These are phyloP conservation scores for Lasioglossum zephyrum DNA, from an alignment of 2,888 invertebrate genomes.

Conservation along the genomic window DNA sequence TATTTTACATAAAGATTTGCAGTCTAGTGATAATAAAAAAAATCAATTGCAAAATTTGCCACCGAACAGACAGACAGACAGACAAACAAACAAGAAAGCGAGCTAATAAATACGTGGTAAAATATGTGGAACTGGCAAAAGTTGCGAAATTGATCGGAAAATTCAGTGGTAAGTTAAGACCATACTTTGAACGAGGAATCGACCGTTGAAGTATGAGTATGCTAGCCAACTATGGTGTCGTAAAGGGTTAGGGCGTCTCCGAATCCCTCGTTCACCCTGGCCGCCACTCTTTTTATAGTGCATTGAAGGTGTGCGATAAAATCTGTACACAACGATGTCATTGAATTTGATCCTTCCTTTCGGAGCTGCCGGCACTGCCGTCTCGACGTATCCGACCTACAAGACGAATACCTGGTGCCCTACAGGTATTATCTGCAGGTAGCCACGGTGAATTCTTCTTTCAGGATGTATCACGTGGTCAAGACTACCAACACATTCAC, in stretches of 20 bases:
- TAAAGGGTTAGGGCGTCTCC: background rate
- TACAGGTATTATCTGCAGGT: slow-evolving; percentile 6
- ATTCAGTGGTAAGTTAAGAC: background rate
- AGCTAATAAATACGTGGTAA: no score
- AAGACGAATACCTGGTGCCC: slow-evolving; percentile 27
- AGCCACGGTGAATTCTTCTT: slow-evolving; percentile 42
- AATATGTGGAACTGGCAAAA: background rate
- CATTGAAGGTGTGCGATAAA: slow-evolving; percentile 40
- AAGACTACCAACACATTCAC: slow-evolving; percentile 14
- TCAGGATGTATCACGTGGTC: slow-evolving; percentile 3
- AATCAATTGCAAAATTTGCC: no score
- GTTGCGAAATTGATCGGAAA: background rate
- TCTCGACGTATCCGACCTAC: slow-evolving; percentile 32
- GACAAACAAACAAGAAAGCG: no score
- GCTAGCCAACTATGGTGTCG: background rate
- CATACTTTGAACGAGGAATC: background rate
- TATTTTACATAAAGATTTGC: no score
- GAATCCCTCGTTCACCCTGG: background rate
- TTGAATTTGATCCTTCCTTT: slow-evolving; percentile 33
- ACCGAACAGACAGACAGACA: no score
- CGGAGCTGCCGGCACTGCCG: slow-evolving; percentile 9
- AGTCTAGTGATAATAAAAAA: background rate
- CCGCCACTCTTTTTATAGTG: slow-evolving; percentile 7
- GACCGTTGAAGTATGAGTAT: background rate
- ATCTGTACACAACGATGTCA: slow-evolving; percentile 26